phyloP scores from a whole-genome alignment of 2,888 invertebrate species.

The Drosophila quinaria region DNA sequence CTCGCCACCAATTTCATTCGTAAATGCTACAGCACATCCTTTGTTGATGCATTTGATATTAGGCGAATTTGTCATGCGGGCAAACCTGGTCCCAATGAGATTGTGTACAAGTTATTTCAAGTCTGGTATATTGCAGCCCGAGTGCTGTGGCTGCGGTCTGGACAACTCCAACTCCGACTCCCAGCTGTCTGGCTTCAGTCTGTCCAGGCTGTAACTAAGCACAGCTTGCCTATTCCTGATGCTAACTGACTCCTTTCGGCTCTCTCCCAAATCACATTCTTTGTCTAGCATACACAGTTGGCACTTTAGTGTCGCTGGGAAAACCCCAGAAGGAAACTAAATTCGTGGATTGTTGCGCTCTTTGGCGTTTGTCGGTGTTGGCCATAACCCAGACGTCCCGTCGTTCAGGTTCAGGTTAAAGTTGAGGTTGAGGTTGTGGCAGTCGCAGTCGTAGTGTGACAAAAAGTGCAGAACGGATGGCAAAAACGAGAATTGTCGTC shows the following conservation, averaged over 20 bases:
- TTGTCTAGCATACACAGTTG: slow-evolving; percentile 62
- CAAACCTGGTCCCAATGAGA: slow-evolving; percentile 52
- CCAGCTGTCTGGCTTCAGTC: slow-evolving; percentile 18
- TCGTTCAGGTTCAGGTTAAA: slow-evolving; percentile 38
- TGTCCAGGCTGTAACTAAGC: slow-evolving; percentile 44
- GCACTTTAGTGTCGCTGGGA: slow-evolving; percentile 66
- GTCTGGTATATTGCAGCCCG: slow-evolving; percentile 45
- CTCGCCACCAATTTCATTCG: background rate
- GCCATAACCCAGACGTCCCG: slow-evolving; percentile 44
- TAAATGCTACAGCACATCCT: background rate
- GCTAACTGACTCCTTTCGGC: slow-evolving; percentile 20
- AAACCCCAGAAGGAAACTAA: slow-evolving; percentile 75
- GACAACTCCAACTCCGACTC: slow-evolving; percentile 33
- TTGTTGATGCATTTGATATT: slow-evolving; percentile 49
- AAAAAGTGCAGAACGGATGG: slow-evolving; percentile 66
- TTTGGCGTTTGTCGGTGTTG: slow-evolving; percentile 68
- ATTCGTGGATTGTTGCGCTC: slow-evolving; percentile 80
- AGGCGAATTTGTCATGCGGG: slow-evolving; percentile 48
- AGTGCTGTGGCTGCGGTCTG: slow-evolving; percentile 57
- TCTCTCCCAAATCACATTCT: slow-evolving; percentile 16
- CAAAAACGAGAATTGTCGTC: slow-evolving; percentile 67
- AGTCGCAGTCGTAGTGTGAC: slow-evolving; percentile 26
- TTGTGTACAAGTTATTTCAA: slow-evolving; percentile 46
- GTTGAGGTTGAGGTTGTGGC: slow-evolving; percentile 32
- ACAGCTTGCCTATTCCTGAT: slow-evolving; percentile 66